Conservation (phyloP, 2,113 vertebrate genomes). For the Myxocyprinus asiaticus region DNA sequence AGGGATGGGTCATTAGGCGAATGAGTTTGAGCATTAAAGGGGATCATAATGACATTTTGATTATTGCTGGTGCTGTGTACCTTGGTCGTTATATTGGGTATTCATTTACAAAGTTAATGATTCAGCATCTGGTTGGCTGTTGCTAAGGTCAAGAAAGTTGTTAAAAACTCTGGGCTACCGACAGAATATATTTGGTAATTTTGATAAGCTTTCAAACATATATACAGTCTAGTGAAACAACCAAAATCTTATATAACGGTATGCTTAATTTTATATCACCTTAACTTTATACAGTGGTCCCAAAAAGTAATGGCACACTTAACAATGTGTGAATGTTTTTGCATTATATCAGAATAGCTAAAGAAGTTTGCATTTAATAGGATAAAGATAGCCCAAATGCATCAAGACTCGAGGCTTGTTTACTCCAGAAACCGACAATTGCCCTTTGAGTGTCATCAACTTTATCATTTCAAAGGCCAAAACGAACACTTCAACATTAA, state of each 20-base stretch:
- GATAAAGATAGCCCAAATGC: too few species aligned
- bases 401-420: background rate
- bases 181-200: background rate
- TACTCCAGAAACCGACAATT: background rate
- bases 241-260: too few species aligned
- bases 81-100: conserved; percentile 36
- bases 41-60: conserved; percentile 54
- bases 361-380: too few species aligned
- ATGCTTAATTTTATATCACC: too few species aligned
- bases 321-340: too few species aligned
- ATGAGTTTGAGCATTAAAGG: conserved; percentile 20
- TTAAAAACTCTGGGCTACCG: background rate
- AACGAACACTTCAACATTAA: conserved; percentile 25
- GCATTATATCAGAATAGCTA: background rate
- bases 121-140: background rate
- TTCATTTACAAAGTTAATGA: conserved; percentile 53
- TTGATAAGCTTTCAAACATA: too few species aligned
- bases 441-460: conserved; percentile 43
- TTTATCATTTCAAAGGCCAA: conserved; percentile 21
- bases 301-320: too few species aligned
- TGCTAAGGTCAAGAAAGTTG: conserved; percentile 37
- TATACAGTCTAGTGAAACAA: background rate
- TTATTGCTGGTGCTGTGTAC: conserved; percentile 47
- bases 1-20: conserved; percentile 50
- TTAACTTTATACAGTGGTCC: too few species aligned